Base-by-base conservation (phyloP, 2,797 vertebrate species). In the Syngnathus rostellatus region DNA sequence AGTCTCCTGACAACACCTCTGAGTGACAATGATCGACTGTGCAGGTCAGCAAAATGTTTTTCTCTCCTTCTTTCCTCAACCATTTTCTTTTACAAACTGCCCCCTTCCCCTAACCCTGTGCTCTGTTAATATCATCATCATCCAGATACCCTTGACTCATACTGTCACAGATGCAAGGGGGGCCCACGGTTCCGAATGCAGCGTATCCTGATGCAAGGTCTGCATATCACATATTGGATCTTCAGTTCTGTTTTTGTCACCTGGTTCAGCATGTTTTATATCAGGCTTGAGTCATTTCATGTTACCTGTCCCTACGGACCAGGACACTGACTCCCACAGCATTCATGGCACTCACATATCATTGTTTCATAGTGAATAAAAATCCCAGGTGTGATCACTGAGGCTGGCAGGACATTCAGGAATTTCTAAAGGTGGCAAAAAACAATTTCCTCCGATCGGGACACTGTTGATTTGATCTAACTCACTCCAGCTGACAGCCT, bases 81-180 rank as follows among this genome's bases (percentile, higher is more conserved):
- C 12, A 21, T 64, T 74, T 62, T 70, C 62, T 70, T 70, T 31
- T 25, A 37, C 54, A 57, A 57, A 57, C 54, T 57, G 14, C 10
- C 14, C 55, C 25, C 48, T 31, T 43, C 63, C 51, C 64, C 58
- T 68, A n/a, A n/a, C 78, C 61, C 45, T 61, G 40, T 68, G 17
- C 45, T 77, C 82, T 87, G 75, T 78, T 83, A 83, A 73, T 79
- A 75, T 69, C 77, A 83, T 85, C 78, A 85, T 46, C 78, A 85
- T 46, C 65, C 67, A 60, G 72, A 68, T 74, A 75, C 53, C 46
- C 68, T 67, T 83, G 65, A 76, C 70, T 78, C 73, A 76, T 63
- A 67, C 48, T 40, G 51, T 21, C 65, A 63, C 71, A 62, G 38
- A 54, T 41, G 41, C 78, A 37, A 31, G 54, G 14, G 14, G 37